Percentiles rank a stretch among this genome's conserved stretches.
phyloP scores from a whole-genome alignment of 2,113 vertebrate species.

The Ia io region DNA sequence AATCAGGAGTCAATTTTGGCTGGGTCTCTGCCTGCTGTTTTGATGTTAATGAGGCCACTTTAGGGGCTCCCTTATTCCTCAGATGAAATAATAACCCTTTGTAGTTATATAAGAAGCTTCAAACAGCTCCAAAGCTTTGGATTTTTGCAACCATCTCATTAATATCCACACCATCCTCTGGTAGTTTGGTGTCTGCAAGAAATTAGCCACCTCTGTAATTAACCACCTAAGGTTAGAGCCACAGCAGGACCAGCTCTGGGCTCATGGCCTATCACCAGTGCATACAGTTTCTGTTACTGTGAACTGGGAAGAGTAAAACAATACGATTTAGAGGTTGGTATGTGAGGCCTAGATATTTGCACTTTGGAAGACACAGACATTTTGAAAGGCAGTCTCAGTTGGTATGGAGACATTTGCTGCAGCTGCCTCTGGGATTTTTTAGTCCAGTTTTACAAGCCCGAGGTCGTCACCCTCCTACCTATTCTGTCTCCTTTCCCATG shows the following conservation, averaged over 20 bases:
- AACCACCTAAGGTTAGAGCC: not conserved
- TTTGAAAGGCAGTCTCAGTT: not conserved
- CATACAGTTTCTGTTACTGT: not conserved
- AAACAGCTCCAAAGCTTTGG: conserved; percentile 27
- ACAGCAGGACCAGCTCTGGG: not conserved
- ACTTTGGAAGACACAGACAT: not conserved
- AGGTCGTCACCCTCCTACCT: not conserved
- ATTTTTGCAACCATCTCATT: conserved; percentile 44
- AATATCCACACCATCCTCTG: conserved; percentile 10
- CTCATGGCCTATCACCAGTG: not conserved
- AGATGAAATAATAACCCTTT: conserved; percentile 44
- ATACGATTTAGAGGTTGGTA: not conserved
- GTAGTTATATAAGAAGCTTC: conserved; percentile 29
- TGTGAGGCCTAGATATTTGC: not conserved
- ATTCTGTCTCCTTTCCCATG: not conserved
- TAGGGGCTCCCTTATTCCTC: conserved; percentile 28
- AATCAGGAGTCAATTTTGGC: conserved; percentile 36
- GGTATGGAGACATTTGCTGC: not conserved
- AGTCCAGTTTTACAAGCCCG: not conserved
- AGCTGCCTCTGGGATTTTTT: not conserved
- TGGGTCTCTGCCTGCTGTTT: conserved; percentile 35
- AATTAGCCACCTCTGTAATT: conserved; percentile 28
- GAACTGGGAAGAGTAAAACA: not conserved
- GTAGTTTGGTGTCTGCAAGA: conserved; percentile 19
- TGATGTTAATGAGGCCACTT: conserved; percentile 54